Conservation (phyloP, 1,140 invertebrate species). For the Heliothis virescens region DNA sequence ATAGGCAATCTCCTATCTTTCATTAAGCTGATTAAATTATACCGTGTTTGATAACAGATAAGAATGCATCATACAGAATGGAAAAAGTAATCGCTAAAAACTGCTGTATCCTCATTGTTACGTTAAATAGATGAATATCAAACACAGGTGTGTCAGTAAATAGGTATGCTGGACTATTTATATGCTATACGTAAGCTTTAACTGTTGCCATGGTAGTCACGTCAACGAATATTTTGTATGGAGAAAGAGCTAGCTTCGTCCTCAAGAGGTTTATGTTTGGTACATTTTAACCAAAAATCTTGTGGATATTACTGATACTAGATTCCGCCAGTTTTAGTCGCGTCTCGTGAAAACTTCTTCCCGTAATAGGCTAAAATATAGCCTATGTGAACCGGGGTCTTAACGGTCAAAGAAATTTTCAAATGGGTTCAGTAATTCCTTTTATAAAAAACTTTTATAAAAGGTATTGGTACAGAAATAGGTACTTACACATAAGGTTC, state of each 20-base stretch:
- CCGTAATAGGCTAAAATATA: no score
- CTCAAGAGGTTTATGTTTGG: neutral
- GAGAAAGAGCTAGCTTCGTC: neutral
- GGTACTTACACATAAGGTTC: no score
- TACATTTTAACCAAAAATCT: neutral
- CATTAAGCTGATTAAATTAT: neutral
- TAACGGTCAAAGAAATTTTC: no score
- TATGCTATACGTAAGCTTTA: no score
- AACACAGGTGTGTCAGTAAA: neutral
- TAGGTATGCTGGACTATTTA: neutral
- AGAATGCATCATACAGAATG: neutral
- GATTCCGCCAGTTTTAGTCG: no score
- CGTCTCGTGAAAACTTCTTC: no score
- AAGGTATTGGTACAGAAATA: no score
- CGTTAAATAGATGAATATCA: neutral
- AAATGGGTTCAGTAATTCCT: no score
- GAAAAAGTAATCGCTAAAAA: neutral
- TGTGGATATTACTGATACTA: no score
- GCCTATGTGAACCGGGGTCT: no score
- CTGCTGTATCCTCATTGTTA: neutral
- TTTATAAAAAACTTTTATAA: no score
- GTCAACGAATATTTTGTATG: slow-evolving; percentile 27
- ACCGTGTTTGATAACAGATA: neutral
- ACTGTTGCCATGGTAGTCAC: slow-evolving; percentile 14
- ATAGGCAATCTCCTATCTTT: neutral